Conservation (phyloP, 2,888 invertebrate species). For the Masnerella sp. region DNA sequence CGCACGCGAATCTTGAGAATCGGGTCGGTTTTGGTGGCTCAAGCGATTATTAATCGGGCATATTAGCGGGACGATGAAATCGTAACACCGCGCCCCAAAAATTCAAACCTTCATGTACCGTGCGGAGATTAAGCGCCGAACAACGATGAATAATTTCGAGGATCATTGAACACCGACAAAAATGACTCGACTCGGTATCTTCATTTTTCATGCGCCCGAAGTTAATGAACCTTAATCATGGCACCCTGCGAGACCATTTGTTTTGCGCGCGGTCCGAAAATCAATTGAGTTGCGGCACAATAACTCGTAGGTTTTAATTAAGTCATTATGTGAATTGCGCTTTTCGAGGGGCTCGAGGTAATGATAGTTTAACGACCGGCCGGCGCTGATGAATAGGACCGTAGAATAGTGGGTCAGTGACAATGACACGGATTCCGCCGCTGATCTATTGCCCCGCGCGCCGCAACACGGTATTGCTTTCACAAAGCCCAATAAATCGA, state of each 20-base stretch:
- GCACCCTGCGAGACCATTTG: slow-evolving; percentile 41
- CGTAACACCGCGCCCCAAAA: slow-evolving; percentile 26
- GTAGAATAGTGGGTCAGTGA: slow-evolving; percentile 27
- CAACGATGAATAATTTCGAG: slow-evolving; percentile 38
- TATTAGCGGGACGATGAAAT: slow-evolving; percentile 34
- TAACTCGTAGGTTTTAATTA: slow-evolving; percentile 23
- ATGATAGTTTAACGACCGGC: slow-evolving; percentile 4
- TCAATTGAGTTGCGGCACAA: slow-evolving; percentile 38
- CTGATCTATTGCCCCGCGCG: slow-evolving; percentile 1
- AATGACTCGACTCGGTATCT: slow-evolving; percentile 19
- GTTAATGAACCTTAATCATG: slow-evolving; percentile 37
- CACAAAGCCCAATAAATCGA: slow-evolving; percentile 25
- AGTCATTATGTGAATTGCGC: slow-evolving; percentile 16
- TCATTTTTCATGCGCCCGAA: slow-evolving; percentile 41
- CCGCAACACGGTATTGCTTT: neutral
- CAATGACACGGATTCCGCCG: slow-evolving; percentile 27
- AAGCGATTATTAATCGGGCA: slow-evolving; percentile 39
- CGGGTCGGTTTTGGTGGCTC: slow-evolving; percentile 26
- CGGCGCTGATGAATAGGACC: slow-evolving; percentile 1
- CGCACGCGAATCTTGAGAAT: slow-evolving; percentile 38
- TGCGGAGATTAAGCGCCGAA: slow-evolving; percentile 21
- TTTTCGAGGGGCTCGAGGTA: neutral
- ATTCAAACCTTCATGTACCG: slow-evolving; percentile 20
- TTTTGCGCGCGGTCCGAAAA: slow-evolving; percentile 52
- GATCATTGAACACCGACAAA: slow-evolving; percentile 36